Conservation (phyloP, 2,888 invertebrate species). For the Aproaerema taeniolella region DNA sequence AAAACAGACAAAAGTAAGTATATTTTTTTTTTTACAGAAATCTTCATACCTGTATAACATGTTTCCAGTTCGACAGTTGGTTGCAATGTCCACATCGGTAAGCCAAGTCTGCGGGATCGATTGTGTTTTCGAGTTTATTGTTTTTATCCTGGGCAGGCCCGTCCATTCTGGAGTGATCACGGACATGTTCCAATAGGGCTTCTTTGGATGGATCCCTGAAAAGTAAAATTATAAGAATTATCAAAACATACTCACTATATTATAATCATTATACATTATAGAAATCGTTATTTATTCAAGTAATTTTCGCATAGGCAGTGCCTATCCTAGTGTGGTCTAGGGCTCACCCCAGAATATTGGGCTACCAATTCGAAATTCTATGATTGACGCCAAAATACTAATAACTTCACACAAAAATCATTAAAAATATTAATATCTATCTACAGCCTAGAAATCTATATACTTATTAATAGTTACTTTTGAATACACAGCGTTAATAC, state of each 20-base stretch:
- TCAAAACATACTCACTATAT: too few species aligned
- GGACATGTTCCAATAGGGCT: constrained; percentile 64
- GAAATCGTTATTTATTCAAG: background rate
- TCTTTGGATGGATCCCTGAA: constrained; percentile 69
- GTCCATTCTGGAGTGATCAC: constrained; percentile 54
- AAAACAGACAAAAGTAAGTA: too few species aligned
- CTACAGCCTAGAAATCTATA: too few species aligned
- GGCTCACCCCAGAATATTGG: too few species aligned
- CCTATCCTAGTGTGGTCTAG: too few species aligned
- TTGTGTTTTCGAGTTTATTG: constrained; percentile 53
- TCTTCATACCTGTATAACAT: constrained; percentile 88
- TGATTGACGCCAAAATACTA: too few species aligned
- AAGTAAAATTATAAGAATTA: constrained; percentile 16
- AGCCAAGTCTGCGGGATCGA: constrained; percentile 63
- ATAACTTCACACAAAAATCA: too few species aligned
- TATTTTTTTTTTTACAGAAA: too few species aligned
- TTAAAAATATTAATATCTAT: background rate
- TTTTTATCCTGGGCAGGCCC: constrained; percentile 36
- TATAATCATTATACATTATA: too few species aligned
- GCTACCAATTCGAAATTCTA: too few species aligned
- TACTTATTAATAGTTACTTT: too few species aligned
- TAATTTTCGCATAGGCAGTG: background rate
- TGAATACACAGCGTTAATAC: too few species aligned
- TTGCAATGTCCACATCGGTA: constrained; percentile 89
- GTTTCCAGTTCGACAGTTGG: constrained; percentile 90